Conservation (phyloP, 1,140 invertebrate species). For the Zaprionus taronus region DNA sequence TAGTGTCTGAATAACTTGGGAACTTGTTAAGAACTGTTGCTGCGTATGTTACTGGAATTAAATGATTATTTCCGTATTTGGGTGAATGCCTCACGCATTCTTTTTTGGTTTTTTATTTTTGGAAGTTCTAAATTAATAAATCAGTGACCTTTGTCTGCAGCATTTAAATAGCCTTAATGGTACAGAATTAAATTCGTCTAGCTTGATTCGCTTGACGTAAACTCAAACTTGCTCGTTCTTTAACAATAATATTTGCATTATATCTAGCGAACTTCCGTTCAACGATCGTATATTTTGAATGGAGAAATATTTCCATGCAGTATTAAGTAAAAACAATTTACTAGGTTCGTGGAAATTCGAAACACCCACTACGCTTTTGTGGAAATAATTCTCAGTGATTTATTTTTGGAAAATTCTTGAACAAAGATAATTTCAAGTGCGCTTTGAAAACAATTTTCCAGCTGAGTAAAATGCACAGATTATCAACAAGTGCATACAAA, state of each 20-base stretch:
- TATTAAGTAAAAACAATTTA: not conserved
- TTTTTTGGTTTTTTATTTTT: not conserved
- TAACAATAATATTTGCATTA: not conserved
- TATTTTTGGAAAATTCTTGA: slow-evolving; percentile 5
- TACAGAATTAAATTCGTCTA: not conserved
- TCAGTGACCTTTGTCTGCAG: not conserved
- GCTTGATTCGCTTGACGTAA: not conserved
- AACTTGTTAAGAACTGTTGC: not conserved
- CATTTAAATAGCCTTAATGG: not conserved
- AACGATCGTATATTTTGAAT: not conserved
- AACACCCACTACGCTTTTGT: not conserved
- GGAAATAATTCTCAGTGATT: slow-evolving; percentile 12
- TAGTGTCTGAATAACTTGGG: not conserved
- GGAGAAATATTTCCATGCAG: not conserved
- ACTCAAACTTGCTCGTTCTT: not conserved
- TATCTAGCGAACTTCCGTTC: not conserved
- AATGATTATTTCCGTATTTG: not conserved
- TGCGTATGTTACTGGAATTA: not conserved
- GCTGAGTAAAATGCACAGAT: slow-evolving; percentile 35
- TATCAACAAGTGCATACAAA: slow-evolving; percentile 42
- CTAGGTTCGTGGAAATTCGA: not conserved
- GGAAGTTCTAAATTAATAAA: not conserved
- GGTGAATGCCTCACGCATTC: not conserved
- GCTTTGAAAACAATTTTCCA: slow-evolving; percentile 29
- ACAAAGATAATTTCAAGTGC: slow-evolving; percentile 14